A percentile compares a stretch with the other conserved stretches of the same genome.
These are phyloP conservation scores for Phalacrocorax carbo DNA, from an alignment of 2,113 vertebrate genomes.

Conservation along the genomic window DNA sequence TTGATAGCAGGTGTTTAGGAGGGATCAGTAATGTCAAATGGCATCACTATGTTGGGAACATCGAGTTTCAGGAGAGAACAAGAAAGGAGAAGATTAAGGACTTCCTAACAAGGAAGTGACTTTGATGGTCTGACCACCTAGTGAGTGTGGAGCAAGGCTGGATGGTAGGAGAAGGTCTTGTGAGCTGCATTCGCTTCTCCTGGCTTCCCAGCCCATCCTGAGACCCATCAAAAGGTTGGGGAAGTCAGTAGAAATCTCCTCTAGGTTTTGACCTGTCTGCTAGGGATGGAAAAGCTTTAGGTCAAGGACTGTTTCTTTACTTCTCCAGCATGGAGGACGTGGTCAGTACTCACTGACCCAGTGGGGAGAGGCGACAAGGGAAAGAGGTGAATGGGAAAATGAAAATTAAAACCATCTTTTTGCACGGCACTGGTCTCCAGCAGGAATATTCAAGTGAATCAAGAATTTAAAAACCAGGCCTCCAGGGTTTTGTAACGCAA, in stretches of 20 bases:
- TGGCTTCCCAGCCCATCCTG: not conserved
- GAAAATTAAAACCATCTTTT: not conserved
- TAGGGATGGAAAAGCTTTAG: not conserved
- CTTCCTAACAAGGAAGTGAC: slow-evolving; percentile 54
- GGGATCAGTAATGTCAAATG: slow-evolving; percentile 69
- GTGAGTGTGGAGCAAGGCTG: not conserved
- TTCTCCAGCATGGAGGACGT: rapidly evolving
- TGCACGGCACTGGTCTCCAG: not conserved
- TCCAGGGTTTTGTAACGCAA: not conserved
- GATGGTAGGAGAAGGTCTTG: not conserved
- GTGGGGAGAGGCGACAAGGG: not conserved
- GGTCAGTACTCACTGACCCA: rapidly evolving
- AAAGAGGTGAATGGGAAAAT: not conserved
- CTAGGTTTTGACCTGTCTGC: not conserved
- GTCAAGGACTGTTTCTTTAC: not conserved
- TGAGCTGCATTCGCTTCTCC: not conserved
- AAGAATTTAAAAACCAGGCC: not conserved
- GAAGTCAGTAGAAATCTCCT: not conserved
- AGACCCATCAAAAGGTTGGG: not conserved
- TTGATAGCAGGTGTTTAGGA: slow-evolving; percentile 73
- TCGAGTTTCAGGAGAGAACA: slow-evolving; percentile 63
- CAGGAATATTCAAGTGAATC: not conserved
- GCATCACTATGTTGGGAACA: slow-evolving; percentile 58
- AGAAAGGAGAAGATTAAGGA: slow-evolving; percentile 58
- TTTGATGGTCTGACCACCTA: not conserved